phyloP scores from a whole-genome alignment of 2,797 vertebrate species.

The Megalops cyprinoides region DNA sequence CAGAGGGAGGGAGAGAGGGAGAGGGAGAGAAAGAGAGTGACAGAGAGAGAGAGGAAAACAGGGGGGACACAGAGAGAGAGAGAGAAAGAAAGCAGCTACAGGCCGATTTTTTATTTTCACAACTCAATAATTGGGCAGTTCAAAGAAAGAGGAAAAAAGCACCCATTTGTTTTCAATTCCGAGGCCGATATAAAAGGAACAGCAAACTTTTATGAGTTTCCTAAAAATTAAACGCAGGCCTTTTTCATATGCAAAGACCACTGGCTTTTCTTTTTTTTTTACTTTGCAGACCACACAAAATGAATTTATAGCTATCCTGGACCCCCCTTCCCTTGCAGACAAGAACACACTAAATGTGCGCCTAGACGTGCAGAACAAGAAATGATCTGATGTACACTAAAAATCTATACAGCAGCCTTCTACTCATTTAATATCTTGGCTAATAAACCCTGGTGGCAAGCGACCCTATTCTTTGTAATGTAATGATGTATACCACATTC shows the following conservation, averaged over 20 bases:
- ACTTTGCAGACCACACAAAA: slow-evolving; percentile 93
- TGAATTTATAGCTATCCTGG: slow-evolving; percentile 79
- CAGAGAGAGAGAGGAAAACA: background rate
- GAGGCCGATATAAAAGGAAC: slow-evolving; percentile 87
- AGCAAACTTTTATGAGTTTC: slow-evolving; percentile 93
- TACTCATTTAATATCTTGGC: slow-evolving; percentile 66
- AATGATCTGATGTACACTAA: slow-evolving; percentile 55
- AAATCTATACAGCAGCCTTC: slow-evolving; percentile 16
- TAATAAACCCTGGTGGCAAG: slow-evolving; percentile 76
- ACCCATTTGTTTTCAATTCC: slow-evolving; percentile 96
- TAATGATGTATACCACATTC: slow-evolving; percentile 73
- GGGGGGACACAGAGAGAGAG: slow-evolving; percentile 41
- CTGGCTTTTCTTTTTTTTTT: slow-evolving; percentile 84
- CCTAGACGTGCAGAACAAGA: slow-evolving; percentile 45
- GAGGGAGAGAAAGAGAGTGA: slow-evolving; percentile 1
- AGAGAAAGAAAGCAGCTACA: slow-evolving; percentile 58
- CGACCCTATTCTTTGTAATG: slow-evolving; percentile 70
- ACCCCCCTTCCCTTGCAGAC: slow-evolving; percentile 18
- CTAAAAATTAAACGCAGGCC: slow-evolving; percentile 91
- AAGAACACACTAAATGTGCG: slow-evolving; percentile 36
- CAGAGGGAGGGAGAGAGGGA: slow-evolving; percentile 20
- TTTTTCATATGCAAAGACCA: slow-evolving; percentile 87
- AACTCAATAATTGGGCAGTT: slow-evolving; percentile 94
- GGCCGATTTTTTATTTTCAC: slow-evolving; percentile 91
- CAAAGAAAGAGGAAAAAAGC: slow-evolving; percentile 77